A percentile compares a stretch with the other conserved stretches of the same genome.
phyloP scores from a whole-genome alignment of 2,113 vertebrate genomes.

The Pluvianellus socialis region DNA sequence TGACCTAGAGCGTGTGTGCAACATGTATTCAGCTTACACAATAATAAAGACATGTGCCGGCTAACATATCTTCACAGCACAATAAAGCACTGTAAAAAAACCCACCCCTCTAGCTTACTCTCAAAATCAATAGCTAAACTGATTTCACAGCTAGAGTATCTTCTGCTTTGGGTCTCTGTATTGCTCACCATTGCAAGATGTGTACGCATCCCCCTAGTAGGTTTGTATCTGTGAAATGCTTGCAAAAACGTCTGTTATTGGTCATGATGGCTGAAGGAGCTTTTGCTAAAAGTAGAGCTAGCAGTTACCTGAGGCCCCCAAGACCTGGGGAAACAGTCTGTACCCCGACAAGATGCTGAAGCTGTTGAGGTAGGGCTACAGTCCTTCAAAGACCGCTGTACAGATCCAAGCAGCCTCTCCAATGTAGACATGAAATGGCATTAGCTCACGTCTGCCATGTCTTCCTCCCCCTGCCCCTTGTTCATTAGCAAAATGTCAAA shows the following conservation, averaged over 20 bases:
- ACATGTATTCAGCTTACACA: background rate
- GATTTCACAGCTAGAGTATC: background rate
- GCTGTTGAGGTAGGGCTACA: background rate
- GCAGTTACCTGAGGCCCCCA: background rate
- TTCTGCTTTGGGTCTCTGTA: background rate
- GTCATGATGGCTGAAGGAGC: background rate
- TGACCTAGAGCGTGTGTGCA: background rate
- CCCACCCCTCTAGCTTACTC: background rate
- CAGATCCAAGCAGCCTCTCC: background rate
- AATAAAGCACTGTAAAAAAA: background rate
- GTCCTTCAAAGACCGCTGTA: background rate
- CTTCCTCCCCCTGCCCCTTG: background rate
- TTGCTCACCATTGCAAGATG: background rate
- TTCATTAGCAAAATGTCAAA: background rate
- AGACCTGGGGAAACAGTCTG: background rate
- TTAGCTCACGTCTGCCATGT: background rate
- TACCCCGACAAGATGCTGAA: background rate
- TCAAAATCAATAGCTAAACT: background rate
- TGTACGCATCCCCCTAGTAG: fast-evolving
- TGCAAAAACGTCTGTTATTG: background rate
- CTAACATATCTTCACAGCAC: background rate
- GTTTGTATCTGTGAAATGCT: background rate
- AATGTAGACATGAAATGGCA: background rate
- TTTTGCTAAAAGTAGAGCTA: background rate
- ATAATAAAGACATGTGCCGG: background rate